phyloP scores from a whole-genome alignment of 2,797 vertebrate genomes.

The Limosa lapponica region DNA sequence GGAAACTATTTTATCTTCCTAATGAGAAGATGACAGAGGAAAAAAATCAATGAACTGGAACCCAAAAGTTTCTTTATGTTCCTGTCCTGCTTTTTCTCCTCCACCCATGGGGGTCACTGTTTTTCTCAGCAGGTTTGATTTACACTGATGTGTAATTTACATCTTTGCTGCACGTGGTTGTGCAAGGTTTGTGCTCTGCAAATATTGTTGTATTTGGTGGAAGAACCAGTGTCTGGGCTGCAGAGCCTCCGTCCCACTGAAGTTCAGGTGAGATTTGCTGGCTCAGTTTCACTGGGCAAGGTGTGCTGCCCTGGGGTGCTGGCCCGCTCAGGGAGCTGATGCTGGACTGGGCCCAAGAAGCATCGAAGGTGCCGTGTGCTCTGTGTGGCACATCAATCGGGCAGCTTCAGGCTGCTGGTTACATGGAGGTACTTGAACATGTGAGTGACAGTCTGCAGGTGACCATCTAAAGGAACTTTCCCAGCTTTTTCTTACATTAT shows the following conservation, averaged over 20 bases:
- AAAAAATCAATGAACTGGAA: not conserved
- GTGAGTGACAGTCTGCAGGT: not conserved
- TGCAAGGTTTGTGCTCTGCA: not conserved
- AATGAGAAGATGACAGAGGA: not conserved
- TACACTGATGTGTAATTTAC: not conserved
- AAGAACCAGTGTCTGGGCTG: fast-evolving
- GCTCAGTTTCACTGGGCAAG: fast-evolving
- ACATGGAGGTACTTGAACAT: not conserved
- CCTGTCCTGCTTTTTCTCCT: not conserved
- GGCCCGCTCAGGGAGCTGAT: not conserved
- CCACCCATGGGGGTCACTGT: not conserved
- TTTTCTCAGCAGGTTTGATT: not conserved
- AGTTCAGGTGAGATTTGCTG: fast-evolving
- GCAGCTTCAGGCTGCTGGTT: not conserved
- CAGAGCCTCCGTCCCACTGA: not conserved
- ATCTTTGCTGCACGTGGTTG: fast-evolving
- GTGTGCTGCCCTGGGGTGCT: not conserved
- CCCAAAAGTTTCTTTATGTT: not conserved
- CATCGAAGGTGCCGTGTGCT: fast-evolving
- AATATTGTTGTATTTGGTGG: fast-evolving
- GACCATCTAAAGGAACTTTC: not conserved
- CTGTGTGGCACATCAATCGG: fast-evolving
- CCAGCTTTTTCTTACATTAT: not conserved
- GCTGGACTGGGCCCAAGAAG: no score
- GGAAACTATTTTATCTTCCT: not conserved